Evolutionary conservation across 2,888 invertebrate species (phyloP).

Genomic region (Mimachlamys varia): DNA sequence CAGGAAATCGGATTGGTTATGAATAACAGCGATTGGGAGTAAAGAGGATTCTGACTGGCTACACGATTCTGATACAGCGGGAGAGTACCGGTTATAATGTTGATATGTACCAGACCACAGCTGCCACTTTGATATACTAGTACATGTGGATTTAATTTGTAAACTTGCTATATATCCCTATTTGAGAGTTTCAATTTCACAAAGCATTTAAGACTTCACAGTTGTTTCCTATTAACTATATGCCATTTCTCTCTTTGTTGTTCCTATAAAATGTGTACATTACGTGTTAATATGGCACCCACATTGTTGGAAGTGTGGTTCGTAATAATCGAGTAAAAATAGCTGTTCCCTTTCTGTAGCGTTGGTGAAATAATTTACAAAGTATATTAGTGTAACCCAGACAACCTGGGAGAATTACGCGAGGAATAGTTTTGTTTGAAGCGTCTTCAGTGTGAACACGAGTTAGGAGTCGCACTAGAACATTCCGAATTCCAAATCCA

Average conservation of each 20-base stretch:
- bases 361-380: conserved; percentile 13
- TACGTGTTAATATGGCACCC: conserved; percentile 31
- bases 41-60: not conserved
- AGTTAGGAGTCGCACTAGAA: not conserved
- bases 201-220: conserved; percentile 31
- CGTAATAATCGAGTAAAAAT: conserved; percentile 3
- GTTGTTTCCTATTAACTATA: conserved; percentile 31
- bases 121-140: not conserved
- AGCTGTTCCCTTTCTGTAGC: not conserved
- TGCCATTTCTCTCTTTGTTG: conserved; percentile 29
- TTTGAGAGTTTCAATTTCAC: conserved; percentile 31
- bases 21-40: not conserved
- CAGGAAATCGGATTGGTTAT: not conserved
- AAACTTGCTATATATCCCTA: conserved; percentile 31
- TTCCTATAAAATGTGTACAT: conserved; percentile 19
- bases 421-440: not conserved
- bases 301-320: conserved; percentile 20
- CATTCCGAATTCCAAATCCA: not conserved
- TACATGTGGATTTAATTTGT: conserved; percentile 26
- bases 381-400: conserved; percentile 11
- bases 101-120: conserved; percentile 4
- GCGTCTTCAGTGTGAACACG: not conserved
- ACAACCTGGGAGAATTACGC: not conserved
- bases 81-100: not conserved
- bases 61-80: not conserved